Evolutionary conservation across 2,113 vertebrate species (phyloP).

Genomic region (Bubo bubo): DNA sequence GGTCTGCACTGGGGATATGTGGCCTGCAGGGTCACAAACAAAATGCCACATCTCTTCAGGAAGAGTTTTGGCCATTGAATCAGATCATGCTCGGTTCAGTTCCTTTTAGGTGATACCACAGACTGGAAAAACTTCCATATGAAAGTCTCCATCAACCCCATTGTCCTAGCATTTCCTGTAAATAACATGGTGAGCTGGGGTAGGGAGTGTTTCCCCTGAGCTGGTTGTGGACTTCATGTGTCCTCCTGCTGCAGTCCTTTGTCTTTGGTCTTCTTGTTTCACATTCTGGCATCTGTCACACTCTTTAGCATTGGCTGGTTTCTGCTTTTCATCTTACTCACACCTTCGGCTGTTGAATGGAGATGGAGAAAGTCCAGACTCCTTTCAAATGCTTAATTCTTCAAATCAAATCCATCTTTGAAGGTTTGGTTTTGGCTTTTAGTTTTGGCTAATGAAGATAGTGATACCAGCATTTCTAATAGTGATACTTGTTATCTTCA

Average conservation of each 20-base stretch:
- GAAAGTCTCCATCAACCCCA: neutral
- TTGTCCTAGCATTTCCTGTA: neutral
- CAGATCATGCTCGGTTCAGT: neutral
- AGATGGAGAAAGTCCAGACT: constrained; percentile 26
- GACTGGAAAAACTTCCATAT: neutral
- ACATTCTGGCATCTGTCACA: constrained; percentile 30
- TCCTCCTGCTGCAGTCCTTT: neutral
- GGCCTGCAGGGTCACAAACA: neutral
- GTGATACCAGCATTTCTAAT: neutral
- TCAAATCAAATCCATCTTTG: constrained; percentile 17
- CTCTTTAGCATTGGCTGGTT: neutral
- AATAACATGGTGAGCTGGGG: neutral
- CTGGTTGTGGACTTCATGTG: neutral
- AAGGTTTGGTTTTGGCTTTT: constrained; percentile 9
- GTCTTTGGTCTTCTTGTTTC: constrained; percentile 25
- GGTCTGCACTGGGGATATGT: neutral
- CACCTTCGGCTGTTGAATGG: constrained; percentile 32
- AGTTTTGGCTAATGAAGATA: neutral
- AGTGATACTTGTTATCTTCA: neutral
- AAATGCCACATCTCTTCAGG: neutral
- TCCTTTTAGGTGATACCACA: neutral
- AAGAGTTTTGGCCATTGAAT: neutral
- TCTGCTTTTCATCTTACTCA: constrained; percentile 47
- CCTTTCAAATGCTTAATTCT: neutral
- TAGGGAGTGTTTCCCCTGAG: neutral